A percentile compares a stretch with the other conserved stretches of the same genome.
Conservation (phyloP, 2,888 invertebrate species). For the Seira sanloemensis region DNA sequence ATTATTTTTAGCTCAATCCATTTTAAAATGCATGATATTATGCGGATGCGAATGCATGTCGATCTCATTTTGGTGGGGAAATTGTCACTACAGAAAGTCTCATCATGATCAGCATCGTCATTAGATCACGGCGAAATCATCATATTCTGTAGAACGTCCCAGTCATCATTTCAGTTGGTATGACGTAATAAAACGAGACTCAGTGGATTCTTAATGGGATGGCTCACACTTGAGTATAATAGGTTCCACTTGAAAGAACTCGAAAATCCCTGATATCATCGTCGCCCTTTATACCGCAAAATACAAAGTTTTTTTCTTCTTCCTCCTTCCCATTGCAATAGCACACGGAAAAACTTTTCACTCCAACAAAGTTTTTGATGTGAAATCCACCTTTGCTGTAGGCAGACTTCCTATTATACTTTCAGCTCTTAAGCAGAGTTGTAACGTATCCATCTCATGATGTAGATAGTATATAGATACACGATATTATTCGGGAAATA, state of each 20-base stretch:
- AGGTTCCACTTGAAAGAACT: conserved; percentile 66
- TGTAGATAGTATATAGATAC: too few species aligned
- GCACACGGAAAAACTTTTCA: too few species aligned
- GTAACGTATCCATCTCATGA: too few species aligned
- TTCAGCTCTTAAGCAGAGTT: too few species aligned
- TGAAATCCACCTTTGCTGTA: too few species aligned
- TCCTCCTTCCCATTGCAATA: neutral
- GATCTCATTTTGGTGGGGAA: conserved; percentile 44
- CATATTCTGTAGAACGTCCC: conserved; percentile 2
- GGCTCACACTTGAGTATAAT: conserved; percentile 64
- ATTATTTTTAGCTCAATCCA: conserved; percentile 5
- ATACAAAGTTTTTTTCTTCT: neutral
- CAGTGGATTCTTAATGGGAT: conserved; percentile 64
- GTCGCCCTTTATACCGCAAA: conserved; percentile 14
- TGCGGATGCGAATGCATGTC: conserved; percentile 33
- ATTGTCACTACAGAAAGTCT: too few species aligned
- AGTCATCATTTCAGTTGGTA: conserved; percentile 16
- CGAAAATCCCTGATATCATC: conserved; percentile 62
- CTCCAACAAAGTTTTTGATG: too few species aligned
- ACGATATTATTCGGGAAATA: too few species aligned
- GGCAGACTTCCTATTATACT: too few species aligned
- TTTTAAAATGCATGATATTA: conserved; percentile 2
- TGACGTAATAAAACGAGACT: conserved; percentile 64
- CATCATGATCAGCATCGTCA: conserved; percentile 31
- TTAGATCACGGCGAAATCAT: conserved; percentile 10